Conservation (phyloP, 1,140 invertebrate species). For the Theocolax elegans region DNA sequence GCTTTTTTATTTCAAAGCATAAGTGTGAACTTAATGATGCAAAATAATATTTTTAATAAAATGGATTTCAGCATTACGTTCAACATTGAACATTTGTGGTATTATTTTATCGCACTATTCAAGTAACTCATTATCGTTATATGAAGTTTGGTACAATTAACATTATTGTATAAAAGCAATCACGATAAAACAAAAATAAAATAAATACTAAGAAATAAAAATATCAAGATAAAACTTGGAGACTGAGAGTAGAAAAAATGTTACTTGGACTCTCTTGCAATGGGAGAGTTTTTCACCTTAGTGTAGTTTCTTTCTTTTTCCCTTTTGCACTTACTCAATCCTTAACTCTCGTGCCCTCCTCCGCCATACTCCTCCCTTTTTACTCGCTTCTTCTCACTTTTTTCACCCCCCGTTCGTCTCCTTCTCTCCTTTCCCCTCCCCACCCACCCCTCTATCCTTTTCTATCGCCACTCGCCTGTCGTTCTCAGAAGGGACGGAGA, state of each 20-base stretch:
- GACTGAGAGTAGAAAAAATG: not conserved
- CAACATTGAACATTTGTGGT: no score
- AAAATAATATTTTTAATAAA: no score
- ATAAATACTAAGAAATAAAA: not conserved
- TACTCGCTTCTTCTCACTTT: not conserved
- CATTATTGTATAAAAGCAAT: no score
- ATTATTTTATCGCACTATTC: no score
- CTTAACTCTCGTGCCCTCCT: no score
- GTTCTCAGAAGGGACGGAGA: conserved; percentile 33
- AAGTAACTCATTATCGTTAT: no score
- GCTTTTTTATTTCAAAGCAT: no score
- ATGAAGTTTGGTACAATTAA: no score
- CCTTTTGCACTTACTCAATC: not conserved
- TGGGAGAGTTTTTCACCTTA: conserved; percentile 16
- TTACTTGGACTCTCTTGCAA: not conserved
- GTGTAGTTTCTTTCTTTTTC: not conserved
- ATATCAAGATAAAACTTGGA: not conserved
- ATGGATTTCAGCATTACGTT: no score
- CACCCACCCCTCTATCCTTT: not conserved
- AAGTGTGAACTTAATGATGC: no score
- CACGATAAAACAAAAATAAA: no score
- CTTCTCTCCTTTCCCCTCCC: no score
- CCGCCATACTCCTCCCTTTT: not conserved
- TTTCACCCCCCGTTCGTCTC: not conserved
- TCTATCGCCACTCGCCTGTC: conserved; percentile 13